Conservation (phyloP, 1,140 invertebrate genomes). For the Euborellia annulipes region DNA sequence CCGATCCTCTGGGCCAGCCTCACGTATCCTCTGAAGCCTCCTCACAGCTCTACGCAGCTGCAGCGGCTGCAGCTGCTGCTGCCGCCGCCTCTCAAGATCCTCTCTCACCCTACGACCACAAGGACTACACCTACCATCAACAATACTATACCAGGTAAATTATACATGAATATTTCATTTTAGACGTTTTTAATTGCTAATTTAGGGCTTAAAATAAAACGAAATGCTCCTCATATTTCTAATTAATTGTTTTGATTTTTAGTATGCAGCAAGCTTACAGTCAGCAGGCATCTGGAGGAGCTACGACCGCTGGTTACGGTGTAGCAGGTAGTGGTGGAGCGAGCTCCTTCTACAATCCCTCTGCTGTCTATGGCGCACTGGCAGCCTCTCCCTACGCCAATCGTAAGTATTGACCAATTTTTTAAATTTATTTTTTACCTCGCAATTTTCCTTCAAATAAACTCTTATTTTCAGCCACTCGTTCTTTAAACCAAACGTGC, state of each 20-base stretch:
- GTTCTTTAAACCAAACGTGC: constrained; percentile 4
- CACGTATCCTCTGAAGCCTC: constrained; percentile 24
- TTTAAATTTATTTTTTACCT: neutral
- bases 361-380: constrained; percentile 25
- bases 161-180: too few relatives aligned
- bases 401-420: constrained; percentile 19
- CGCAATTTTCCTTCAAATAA: neutral
- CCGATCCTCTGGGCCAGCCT: constrained; percentile 14
- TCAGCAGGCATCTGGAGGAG: constrained; percentile 18
- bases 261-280: constrained; percentile 29
- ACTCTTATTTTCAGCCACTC: neutral
- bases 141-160: constrained; percentile 1
- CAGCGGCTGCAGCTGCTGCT: constrained; percentile 11
- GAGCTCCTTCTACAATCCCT: constrained; percentile 23
- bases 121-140: neutral
- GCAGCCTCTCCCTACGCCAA: constrained; percentile 24
- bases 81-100: constrained; percentile 7
- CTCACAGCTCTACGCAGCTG: constrained; percentile 29
- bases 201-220: neutral
- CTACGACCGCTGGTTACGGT: constrained; percentile 12
- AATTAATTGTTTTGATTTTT: constrained; percentile 10
- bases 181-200: too few relatives aligned
- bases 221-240: constrained; percentile 1
- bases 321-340: constrained; percentile 17
- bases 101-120: constrained; percentile 15